Conservation (phyloP, 2,888 invertebrate genomes). For the Gnatocerus cornutus region DNA sequence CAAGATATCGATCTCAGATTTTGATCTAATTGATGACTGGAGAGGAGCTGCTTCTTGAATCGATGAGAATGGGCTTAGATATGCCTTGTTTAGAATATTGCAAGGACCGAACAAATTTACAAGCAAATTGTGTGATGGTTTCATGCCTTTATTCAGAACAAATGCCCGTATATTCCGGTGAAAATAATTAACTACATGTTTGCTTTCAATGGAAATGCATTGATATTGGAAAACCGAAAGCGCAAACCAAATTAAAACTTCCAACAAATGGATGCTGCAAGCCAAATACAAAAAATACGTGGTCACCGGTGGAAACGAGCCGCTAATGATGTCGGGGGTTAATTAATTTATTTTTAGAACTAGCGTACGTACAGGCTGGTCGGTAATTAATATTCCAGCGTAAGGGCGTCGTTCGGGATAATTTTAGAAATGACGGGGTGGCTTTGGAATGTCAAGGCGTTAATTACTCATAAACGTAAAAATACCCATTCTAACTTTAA, state of each 20-base stretch:
- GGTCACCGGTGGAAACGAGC: conserved; percentile 8
- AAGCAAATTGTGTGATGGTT: conserved; percentile 63
- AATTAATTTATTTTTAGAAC: conserved; percentile 33
- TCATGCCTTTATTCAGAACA: conserved; percentile 62
- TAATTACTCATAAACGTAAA: conserved; percentile 22
- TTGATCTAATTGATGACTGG: conserved; percentile 67
- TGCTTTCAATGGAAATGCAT: conserved; percentile 30
- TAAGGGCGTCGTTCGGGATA: conserved; percentile 11
- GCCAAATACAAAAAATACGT: background rate
- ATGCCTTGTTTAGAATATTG: conserved; percentile 44
- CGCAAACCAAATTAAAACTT: conserved; percentile 39
- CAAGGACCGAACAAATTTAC: conserved; percentile 61
- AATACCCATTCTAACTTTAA: background rate
- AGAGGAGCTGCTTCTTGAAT: conserved; percentile 36
- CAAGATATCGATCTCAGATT: conserved; percentile 66
- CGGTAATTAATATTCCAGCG: conserved; percentile 5
- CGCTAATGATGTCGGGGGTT: conserved; percentile 13
- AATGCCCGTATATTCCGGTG: conserved; percentile 51
- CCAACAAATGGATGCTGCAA: conserved; percentile 28
- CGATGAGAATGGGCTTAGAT: conserved; percentile 41
- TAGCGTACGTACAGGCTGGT: conserved; percentile 14
- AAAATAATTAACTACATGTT: conserved; percentile 52
- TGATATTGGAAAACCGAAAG: conserved; percentile 40
- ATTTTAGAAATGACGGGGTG: conserved; percentile 12
- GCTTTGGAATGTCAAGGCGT: conserved; percentile 9